Base-by-base conservation (phyloP, 2,797 vertebrate species). In the Pempheris klunzingeri region DNA sequence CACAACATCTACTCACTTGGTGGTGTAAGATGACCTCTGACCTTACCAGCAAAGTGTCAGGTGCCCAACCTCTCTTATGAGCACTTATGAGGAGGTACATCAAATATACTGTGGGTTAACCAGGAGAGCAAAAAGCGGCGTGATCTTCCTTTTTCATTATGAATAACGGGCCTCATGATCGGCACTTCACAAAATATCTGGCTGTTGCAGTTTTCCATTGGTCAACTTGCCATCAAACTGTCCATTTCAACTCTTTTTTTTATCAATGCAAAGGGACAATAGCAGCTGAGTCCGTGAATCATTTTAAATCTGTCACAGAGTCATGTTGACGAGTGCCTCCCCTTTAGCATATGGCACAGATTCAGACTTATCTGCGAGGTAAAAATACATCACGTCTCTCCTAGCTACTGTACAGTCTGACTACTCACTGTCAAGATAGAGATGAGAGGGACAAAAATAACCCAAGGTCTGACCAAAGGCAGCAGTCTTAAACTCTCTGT, bases 391-490 rank as follows among this genome's bases (percentile, higher is more conserved):
- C 62, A 17, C 55, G 9, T 59, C 68, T 49, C 77, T 63, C 26
- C 34, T 34, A 50, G 71, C 73, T 43, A 59, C 67, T 71, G 66
- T 74, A 54, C 71, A 26, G 69, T 85, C 71, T 79, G 62, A n/a
- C 39, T 61, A 28, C 41, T 74, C 24, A n/a, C 81, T 55, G 58
- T 73, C 57, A 41, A 55, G 50, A 80, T 24, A 58, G 28, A 82
- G 11, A 83, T 54, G 64, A 63, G 67, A 53, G 44, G 54, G 66
- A 57, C 77, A 60, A 52, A 84, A 77, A 85, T 82, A 89, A 52
- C 71, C 67, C 66, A 57, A 61, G 52, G 76, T 76, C 71, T 63
- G 72, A 79, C 84, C 77, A 84, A 77, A 87, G 74, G 80, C 88
- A 80, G 76, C 80, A 71, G 86, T 57, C 74, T 67, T 50, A 3